These are phyloP conservation scores for Dicentrarchus labrax DNA, from an alignment of 2,113 vertebrate genomes.

Conservation along the genomic window DNA sequence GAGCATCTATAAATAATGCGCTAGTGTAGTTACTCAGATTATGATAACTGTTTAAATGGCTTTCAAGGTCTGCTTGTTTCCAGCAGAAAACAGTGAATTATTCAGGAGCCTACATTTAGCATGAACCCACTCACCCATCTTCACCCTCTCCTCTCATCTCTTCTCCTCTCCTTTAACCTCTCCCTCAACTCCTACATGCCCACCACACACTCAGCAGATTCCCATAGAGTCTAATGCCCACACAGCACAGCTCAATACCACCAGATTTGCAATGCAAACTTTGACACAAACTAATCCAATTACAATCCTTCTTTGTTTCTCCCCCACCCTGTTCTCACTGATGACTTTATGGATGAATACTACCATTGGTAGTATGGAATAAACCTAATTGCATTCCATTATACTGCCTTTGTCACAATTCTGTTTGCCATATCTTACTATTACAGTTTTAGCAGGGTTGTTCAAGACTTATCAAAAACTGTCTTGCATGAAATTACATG, in stretches of 20 bases:
- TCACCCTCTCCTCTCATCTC: conserved; percentile 16
- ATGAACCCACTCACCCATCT: conserved; percentile 62
- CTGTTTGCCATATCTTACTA: neutral
- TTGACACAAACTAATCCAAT: conserved; percentile 15
- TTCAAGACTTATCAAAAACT: neutral
- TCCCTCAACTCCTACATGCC: conserved; percentile 18
- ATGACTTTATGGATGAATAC: neutral
- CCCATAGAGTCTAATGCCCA: conserved; percentile 14
- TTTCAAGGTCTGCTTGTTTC: conserved; percentile 53
- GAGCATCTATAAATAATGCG: conserved; percentile 25
- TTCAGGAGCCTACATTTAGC: conserved; percentile 69
- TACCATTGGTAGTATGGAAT: neutral
- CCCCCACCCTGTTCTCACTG: neutral
- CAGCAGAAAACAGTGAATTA: conserved; percentile 70
- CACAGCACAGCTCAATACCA: conserved; percentile 12
- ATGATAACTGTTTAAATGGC: conserved; percentile 48
- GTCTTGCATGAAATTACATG: neutral
- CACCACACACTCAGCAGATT: conserved; percentile 43
- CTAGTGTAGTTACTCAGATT: conserved; percentile 14
- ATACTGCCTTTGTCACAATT: neutral
- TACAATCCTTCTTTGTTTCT: neutral
- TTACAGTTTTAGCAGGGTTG: neutral
- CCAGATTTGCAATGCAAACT: conserved; percentile 39
- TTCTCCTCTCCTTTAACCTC: conserved; percentile 27
- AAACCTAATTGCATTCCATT: neutral